phyloP scores from a whole-genome alignment of 2,888 invertebrate species.

The Eugnorisma glareosa region DNA sequence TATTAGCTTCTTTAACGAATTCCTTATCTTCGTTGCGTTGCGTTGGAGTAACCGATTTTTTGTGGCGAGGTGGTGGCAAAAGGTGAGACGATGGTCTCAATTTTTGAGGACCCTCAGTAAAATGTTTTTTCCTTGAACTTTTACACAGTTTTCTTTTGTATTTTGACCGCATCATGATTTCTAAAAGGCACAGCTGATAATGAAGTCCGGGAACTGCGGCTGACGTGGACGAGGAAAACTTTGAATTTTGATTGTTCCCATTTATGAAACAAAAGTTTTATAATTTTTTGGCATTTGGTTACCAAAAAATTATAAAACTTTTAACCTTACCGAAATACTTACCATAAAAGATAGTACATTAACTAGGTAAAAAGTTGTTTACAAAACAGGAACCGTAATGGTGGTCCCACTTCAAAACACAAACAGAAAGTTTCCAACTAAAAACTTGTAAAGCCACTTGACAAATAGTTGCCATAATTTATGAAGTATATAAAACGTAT shows the following conservation, averaged over 20 bases:
- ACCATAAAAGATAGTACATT: neutral
- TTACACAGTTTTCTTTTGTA: slow-evolving; percentile 6
- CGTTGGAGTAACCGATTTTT: slow-evolving; percentile 36
- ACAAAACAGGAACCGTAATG: neutral
- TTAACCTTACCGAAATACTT: neutral
- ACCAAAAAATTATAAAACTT: too few species aligned
- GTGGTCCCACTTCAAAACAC: slow-evolving; percentile 1
- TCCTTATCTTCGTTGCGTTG: slow-evolving; percentile 53
- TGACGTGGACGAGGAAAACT: slow-evolving; percentile 28
- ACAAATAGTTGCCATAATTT: slow-evolving; percentile 40
- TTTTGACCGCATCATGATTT: slow-evolving; percentile 13
- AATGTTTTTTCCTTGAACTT: neutral
- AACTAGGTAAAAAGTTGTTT: slow-evolving; percentile 2
- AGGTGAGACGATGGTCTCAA: slow-evolving; percentile 25
- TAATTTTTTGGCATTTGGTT: neutral
- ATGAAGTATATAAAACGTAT: slow-evolving; percentile 28
- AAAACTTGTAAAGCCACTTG: slow-evolving; percentile 30
- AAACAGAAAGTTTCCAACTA: slow-evolving; percentile 22
- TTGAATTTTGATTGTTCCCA: slow-evolving; percentile 25
- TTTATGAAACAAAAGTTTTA: slow-evolving; percentile 14
- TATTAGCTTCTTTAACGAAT: slow-evolving; percentile 65
- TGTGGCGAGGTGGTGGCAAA: too few species aligned
- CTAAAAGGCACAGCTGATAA: neutral
- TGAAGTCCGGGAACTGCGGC: slow-evolving; percentile 23
- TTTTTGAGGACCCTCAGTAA: slow-evolving; percentile 30